Base-by-base conservation (phyloP, 2,797 vertebrate species). In the Onychomys arenicola region DNA sequence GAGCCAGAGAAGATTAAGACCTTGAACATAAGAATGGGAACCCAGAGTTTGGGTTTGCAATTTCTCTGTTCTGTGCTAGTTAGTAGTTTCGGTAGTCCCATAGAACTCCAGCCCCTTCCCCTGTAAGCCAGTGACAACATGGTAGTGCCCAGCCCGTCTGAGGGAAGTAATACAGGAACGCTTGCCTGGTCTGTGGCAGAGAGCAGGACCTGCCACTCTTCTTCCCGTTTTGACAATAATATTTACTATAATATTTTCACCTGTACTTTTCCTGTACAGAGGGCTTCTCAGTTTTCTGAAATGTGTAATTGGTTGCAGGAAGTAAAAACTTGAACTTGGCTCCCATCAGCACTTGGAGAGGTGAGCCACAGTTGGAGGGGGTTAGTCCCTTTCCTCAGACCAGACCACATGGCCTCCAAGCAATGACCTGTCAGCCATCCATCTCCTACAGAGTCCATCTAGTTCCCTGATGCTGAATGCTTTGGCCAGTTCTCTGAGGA, bases 381-480 rank as follows among this genome's bases (percentile, higher is more conserved):
- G 43, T 25, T 40, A 57, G 93, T 81, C 89, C 65, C 0, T 29
- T 90, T 95, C 88, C 80, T 97, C 46, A 75, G 91, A 96, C 96
- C 87, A 97, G 94, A 97, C 93, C 97, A 96, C 96, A 94, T 81
- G 90, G 95, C 96, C 96, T 97, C 97, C 94, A 97, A 98, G 96
- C 95, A 97, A 97, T 98, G 97, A 29, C 37, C 98, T 90, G 92
- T 98, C 98, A 98, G 96, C 95, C 96, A 95, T 55, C 97, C 96
- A 96, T 98, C 95, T 98, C 98, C 98, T 97, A 93, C 97, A 96
- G 96, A 95, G 95, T 46, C 92, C 91, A 63, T 96, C 98, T 97
- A 95, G 98, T 97, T 97, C 96, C 97, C 93, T 97, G 94, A 94
- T 96, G 88, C 96, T 96, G 90, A 97, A 95, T 95, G 77, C 27